phyloP scores from a whole-genome alignment of 2,113 vertebrate genomes.

The Tragelaphus strepsiceros region DNA sequence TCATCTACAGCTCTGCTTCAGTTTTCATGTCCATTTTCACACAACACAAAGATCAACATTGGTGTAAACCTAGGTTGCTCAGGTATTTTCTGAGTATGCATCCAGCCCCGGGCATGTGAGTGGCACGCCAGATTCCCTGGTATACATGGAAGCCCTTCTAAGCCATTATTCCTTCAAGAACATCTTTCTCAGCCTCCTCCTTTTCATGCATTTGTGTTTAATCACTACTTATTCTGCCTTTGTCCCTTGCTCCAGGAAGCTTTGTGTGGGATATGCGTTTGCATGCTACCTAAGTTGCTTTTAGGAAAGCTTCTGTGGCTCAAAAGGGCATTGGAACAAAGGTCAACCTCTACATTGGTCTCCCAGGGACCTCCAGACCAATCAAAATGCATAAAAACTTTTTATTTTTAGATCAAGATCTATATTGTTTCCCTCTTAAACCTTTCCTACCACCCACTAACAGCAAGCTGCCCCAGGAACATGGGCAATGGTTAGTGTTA shows the following conservation, averaged over 20 bases:
- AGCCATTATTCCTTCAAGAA: neutral
- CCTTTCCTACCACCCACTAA: neutral
- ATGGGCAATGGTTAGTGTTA: neutral
- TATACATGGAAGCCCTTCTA: neutral
- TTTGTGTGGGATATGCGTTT: rapidly evolving
- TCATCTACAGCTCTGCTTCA: neutral
- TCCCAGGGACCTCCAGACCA: neutral
- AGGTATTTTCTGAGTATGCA: neutral
- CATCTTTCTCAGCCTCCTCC: neutral
- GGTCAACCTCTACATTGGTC: neutral
- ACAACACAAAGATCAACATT: neutral
- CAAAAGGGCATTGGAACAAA: neutral
- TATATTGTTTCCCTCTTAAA: neutral
- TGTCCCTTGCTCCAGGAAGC: neutral
- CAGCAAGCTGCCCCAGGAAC: neutral
- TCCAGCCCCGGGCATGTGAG: neutral
- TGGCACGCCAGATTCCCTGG: neutral
- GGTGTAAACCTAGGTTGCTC: neutral
- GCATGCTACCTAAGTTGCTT: neutral
- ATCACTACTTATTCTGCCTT: neutral
- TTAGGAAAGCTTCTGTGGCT: neutral
- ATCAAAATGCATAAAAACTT: neutral
- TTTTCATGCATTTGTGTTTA: neutral
- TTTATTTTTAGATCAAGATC: neutral
- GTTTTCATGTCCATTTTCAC: neutral